Percentiles rank a stretch among this genome's conserved stretches.
Evolutionary conservation across 2,113 vertebrate species (phyloP).

Genomic region (Myotis davidii): DNA sequence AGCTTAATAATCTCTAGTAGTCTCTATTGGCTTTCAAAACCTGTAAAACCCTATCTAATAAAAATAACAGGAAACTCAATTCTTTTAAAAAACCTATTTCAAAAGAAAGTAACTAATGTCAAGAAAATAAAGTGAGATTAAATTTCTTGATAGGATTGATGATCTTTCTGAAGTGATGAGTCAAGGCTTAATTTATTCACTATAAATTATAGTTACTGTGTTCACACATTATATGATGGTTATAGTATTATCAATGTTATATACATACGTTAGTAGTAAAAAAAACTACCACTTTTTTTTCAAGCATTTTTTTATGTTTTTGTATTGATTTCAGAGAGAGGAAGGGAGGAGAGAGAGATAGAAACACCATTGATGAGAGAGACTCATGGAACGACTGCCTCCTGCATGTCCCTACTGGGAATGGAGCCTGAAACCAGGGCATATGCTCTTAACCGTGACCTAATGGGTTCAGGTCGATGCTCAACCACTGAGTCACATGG

Average conservation of each 20-base stretch:
- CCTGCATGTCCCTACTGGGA: too few species aligned
- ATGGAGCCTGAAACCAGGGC: too few species aligned
- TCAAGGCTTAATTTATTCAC: neutral
- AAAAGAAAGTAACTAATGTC: neutral
- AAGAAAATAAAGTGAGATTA: conserved; percentile 52
- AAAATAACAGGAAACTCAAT: conserved; percentile 37
- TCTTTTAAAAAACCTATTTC: neutral
- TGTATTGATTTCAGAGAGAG: too few species aligned
- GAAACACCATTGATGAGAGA: too few species aligned
- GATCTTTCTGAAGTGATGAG: neutral
- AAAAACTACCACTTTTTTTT: too few species aligned
- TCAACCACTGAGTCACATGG: too few species aligned
- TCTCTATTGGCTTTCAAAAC: neutral
- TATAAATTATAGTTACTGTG: neutral
- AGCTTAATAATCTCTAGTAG: neutral
- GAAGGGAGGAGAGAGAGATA: too few species aligned
- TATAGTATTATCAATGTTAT: neutral
- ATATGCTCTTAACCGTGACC: too few species aligned
- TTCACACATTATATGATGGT: neutral
- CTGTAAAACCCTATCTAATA: neutral
- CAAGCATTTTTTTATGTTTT: too few species aligned
- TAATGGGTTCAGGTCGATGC: too few species aligned
- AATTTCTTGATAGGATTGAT: neutral
- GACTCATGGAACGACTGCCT: too few species aligned
- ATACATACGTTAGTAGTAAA: neutral